Conservation (phyloP, 2,888 invertebrate genomes). For the Conistra vaccinii region DNA sequence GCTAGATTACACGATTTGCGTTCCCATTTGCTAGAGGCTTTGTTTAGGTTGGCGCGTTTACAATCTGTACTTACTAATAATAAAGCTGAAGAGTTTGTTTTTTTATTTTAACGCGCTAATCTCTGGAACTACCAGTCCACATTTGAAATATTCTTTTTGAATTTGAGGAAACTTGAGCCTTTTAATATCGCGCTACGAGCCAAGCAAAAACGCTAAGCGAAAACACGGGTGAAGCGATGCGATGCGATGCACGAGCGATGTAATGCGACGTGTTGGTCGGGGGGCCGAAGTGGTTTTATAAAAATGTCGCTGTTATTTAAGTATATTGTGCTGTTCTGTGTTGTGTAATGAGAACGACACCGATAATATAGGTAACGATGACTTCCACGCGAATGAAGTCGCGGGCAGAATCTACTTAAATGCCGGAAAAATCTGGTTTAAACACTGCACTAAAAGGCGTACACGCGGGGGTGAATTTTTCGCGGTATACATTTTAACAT, state of each 20-base stretch:
- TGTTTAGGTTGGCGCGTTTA: background rate
- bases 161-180: no score
- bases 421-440: background rate
- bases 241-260: no score
- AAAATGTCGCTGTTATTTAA: no score
- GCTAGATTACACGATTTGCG: constrained; percentile 33
- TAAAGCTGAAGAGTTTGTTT: background rate
- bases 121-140: background rate
- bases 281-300: background rate
- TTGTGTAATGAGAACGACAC: no score
- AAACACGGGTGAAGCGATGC: no score
- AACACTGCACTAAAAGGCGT: background rate
- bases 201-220: background rate
- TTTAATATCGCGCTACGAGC: no score
- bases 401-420: background rate
- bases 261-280: background rate
- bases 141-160: no score
- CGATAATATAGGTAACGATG: no score
- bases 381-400: background rate
- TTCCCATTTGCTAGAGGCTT: constrained; percentile 19
- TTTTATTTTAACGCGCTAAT: background rate
- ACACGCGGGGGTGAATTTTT: no score
- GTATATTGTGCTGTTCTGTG: no score
- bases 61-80: background rate
- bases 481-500: no score